A percentile compares a stretch with the other conserved stretches of the same genome.
Conservation (phyloP, 2,113 vertebrate species). For the Engraulis encrasicolus region DNA sequence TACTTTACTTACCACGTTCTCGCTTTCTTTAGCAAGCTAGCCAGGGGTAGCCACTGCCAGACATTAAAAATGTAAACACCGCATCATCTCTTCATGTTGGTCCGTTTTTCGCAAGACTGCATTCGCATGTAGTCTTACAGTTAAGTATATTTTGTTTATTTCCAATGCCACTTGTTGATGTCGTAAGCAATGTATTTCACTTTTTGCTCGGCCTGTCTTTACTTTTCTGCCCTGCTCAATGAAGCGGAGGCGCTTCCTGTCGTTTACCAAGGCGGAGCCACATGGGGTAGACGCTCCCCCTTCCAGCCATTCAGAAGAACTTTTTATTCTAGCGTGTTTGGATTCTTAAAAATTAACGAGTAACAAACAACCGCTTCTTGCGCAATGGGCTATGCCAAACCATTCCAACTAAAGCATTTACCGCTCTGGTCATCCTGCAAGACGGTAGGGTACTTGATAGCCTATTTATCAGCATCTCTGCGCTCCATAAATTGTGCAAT, state of each 20-base stretch:
- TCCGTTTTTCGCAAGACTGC: conserved; percentile 20
- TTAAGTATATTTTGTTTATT: background rate
- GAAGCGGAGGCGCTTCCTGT: conserved; percentile 69
- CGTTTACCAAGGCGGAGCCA: conserved; percentile 64
- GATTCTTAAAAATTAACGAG: background rate
- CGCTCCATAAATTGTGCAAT: background rate
- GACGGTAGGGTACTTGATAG: too few relatives aligned
- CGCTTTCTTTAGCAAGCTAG: conserved; percentile 52
- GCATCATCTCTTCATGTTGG: conserved; percentile 37
- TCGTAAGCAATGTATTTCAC: conserved; percentile 27
- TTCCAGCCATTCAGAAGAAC: background rate
- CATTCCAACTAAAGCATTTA: background rate
- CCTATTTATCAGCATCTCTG: background rate
- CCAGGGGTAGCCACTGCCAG: conserved; percentile 47
- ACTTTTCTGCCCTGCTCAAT: conserved; percentile 56
- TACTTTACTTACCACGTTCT: conserved; percentile 62
- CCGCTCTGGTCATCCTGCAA: background rate
- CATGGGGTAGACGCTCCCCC: background rate
- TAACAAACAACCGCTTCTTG: background rate
- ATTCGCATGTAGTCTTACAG: conserved; percentile 6
- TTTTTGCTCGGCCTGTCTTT: conserved; percentile 49
- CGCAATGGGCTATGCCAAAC: background rate
- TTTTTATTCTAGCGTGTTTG: background rate
- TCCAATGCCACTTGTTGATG: conserved; percentile 20
- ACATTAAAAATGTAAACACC: conserved; percentile 22